phyloP scores from a whole-genome alignment of 2,888 invertebrate species.

The Lepidocyrtoides sp. region DNA sequence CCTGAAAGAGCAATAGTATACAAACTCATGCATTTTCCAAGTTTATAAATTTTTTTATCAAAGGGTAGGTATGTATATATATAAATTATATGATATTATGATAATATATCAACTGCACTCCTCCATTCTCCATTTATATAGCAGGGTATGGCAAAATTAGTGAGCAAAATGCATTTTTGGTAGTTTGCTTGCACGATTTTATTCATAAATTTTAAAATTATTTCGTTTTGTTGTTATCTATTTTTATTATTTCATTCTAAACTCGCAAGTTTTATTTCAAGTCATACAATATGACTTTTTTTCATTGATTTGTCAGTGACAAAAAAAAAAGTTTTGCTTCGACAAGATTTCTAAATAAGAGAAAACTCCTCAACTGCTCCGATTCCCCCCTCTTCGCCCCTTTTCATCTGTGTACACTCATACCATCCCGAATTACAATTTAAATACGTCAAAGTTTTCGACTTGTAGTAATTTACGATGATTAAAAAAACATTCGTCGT shows the following conservation, averaged over 20 bases:
- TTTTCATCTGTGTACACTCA: slow-evolving; percentile 62
- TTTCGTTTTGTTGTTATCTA: background rate
- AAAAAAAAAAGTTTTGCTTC: slow-evolving; percentile 17
- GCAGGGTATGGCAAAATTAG: slow-evolving; percentile 72
- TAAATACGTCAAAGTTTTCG: background rate
- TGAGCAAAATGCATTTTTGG: slow-evolving; percentile 71
- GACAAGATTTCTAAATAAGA: slow-evolving; percentile 12
- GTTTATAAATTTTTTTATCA: background rate
- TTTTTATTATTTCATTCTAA: slow-evolving; percentile 26
- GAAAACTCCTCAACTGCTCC: slow-evolving; percentile 19
- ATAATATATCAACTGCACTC: background rate
- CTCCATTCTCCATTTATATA: background rate
- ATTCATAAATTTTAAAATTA: background rate
- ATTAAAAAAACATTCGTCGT: background rate
- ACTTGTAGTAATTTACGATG: background rate
- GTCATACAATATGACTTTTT: too few species aligned
- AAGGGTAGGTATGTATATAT: background rate
- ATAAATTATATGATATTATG: too few species aligned
- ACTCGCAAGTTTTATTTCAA: slow-evolving; percentile 1
- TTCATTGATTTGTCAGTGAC: background rate
- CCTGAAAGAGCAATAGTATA: background rate
- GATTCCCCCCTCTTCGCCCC: slow-evolving; percentile 38
- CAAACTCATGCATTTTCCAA: background rate
- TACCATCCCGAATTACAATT: slow-evolving; percentile 54
- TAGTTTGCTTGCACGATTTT: slow-evolving; percentile 72